Percentiles rank a stretch among this genome's conserved stretches.
Conservation (phyloP, 1,140 invertebrate genomes). For the Anadara kagoshimensis region DNA sequence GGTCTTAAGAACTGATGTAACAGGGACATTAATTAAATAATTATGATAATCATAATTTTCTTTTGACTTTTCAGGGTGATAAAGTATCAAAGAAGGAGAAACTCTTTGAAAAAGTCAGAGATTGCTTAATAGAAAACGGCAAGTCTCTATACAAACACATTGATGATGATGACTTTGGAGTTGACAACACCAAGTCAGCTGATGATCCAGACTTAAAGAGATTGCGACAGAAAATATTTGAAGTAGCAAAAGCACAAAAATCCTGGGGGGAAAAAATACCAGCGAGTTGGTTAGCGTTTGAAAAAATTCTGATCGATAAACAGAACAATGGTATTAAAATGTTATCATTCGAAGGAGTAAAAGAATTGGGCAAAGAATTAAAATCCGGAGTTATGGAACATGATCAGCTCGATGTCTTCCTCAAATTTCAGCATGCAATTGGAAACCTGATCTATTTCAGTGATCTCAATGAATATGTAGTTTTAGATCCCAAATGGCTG, state of each 20-base stretch:
- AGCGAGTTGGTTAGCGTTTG: not conserved
- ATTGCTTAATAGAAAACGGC: not conserved
- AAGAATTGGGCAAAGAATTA: not conserved
- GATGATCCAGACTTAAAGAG: too few species aligned
- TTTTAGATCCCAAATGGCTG: constrained; percentile 6
- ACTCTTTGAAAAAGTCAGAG: not conserved
- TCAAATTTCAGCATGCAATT: not conserved
- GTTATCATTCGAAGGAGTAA: not conserved
- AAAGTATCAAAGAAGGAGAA: not conserved
- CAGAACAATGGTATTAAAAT: not conserved
- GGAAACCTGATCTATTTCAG: not conserved
- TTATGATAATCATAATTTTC: too few species aligned
- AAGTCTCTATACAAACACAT: not conserved
- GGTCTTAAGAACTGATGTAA: too few species aligned
- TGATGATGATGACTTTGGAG: not conserved
- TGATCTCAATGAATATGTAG: not conserved
- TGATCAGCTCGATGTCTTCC: not conserved
- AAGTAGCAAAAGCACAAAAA: not conserved
- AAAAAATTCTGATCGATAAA: not conserved
- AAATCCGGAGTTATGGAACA: not conserved
- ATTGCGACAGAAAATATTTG: not conserved
- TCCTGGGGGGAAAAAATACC: not conserved
- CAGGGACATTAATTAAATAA: too few species aligned
- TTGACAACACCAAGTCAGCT: too few species aligned
- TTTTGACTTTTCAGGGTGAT: too few species aligned